Base-by-base conservation (phyloP, 1,140 invertebrate species). In the Bombyx mandarina region DNA sequence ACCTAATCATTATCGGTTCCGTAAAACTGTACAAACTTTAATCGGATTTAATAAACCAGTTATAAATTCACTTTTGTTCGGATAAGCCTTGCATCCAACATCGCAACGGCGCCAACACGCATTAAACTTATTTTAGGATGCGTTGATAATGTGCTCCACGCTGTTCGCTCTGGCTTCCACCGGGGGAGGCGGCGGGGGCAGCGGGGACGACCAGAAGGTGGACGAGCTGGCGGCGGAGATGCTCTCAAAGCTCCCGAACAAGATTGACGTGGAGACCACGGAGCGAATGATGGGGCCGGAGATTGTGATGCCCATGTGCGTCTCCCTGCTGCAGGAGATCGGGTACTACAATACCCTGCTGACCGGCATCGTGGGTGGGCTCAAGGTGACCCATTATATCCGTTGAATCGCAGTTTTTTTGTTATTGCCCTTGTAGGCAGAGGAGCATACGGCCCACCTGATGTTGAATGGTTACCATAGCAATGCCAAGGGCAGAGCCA, bases 261-360 rank as follows among this genome's bases (percentile, higher is more conserved):
- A 89, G 61, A 95, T 97, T 49, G 93, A 96, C 79, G 92, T 94
- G 75, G 93, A 94, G 69, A 90, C 89, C 9, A 93, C 94, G 4
- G 90, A 91, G 18, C 92, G 92, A 60, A 82, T 94, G 60, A 92
- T 96, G 68, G 93, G 93, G 0, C 72, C 89, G 0, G 89, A 92
- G 57, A 79, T 84, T 45, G 93, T 93, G 58, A 90, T 90, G 57
- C 94, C 95, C 0, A 85, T 96, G 64, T 93, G 95, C 73, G 93
- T 96, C 6, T 94, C 96, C 0, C 82, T 97, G 26, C 82, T 97
- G 47, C 95, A 96, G 80, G 95, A 96, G 79, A 91, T 93, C 26
- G 76, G 82, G 10, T 90, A 92, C 81, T 93, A 79, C 63, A 90
- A 90, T 61, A 64, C 63, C 43, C 78, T 90, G 7, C 77, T 90